Base-by-base conservation (phyloP, 2,888 invertebrate species). In the Limnephilus rhombicus region DNA sequence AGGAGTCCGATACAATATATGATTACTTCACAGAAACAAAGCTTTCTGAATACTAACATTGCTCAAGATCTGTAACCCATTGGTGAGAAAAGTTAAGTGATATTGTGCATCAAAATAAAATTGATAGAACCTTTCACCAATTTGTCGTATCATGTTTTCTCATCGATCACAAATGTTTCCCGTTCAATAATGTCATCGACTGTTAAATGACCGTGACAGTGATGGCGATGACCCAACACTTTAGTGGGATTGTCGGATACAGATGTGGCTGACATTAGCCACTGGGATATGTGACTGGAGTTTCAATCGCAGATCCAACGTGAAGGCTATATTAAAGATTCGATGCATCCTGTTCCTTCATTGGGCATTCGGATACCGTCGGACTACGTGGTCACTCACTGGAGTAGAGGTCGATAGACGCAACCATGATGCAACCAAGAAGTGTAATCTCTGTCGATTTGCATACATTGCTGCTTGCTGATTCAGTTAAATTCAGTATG, bases 381-480 rank as follows among this genome's bases (percentile, higher is more conserved):
- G 9, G 83, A 37, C 9, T 41, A 83, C 83, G 83, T 83, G 83
- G 24, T 83, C 37, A 31, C 83, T 37, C 83, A 31, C 83, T 83
- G 83, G 83, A 83, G 83, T 18, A 83, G 83, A 83, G 83, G 83
- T 37, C 83, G 83, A 24, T 37, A 83, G 11, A 83, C 83, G 83
- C 83, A 24, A n/a, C 3, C 53, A n/a, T 68, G 68, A 68, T 68
- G 68, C 68, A 68, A 68, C 24, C 68, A 68, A 68, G 24, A 24
- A 68, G 68, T 68, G 68, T 68, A 68, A 68, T 24, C 68, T 68
- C 9, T 9, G 68, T n/a, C 3, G n/a, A 68, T 24, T 68, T 68
- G 68, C 68, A 68, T 68, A 68, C 68, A n/a, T 1, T 9, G 68
- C 5, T 68, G 4, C 68, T 68, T 68, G 68, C 68, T 53, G 68